phyloP scores from a whole-genome alignment of 1,140 invertebrate genomes.

The Chlorops oryzae region DNA sequence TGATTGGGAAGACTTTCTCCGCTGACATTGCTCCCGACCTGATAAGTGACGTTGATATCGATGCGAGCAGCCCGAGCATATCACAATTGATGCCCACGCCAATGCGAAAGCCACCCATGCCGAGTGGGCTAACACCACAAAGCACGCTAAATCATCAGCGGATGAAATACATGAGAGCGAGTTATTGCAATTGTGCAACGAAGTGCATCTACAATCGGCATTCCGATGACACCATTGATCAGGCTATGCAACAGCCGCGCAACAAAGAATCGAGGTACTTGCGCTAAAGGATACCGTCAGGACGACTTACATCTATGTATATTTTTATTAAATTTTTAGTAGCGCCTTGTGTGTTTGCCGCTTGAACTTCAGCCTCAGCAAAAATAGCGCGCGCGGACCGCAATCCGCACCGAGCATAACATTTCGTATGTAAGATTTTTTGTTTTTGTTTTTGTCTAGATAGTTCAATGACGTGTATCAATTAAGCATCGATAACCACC shows the following conservation, averaged over 20 bases:
- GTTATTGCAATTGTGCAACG: conserved; percentile 35
- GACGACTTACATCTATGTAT: too few species aligned
- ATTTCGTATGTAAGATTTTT: conserved; percentile 33
- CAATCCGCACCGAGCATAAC: conserved; percentile 39
- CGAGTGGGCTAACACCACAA: background rate
- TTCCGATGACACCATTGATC: conserved; percentile 37
- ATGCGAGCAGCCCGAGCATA: background rate
- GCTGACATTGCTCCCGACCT: conserved; percentile 31
- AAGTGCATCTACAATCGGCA: conserved; percentile 37
- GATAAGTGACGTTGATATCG: conserved; percentile 35
- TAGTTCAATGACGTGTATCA: too few species aligned
- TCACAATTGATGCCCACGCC: background rate
- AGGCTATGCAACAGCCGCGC: conserved; percentile 9
- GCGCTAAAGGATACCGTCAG: background rate
- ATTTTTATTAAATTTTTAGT: conserved; percentile 9
- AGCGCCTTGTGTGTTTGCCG: conserved; percentile 36
- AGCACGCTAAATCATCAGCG: background rate
- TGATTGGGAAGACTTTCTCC: conserved; percentile 48
- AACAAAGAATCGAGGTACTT: background rate
- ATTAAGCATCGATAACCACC: too few species aligned
- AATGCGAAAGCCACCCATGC: background rate
- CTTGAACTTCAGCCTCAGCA: conserved; percentile 26
- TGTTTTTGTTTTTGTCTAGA: too few species aligned
- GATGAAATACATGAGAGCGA: conserved; percentile 10
- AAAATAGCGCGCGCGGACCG: conserved; percentile 25